These are phyloP conservation scores for Catotricha subobsoleta DNA, from an alignment of 2,888 invertebrate species.

Conservation along the genomic window DNA sequence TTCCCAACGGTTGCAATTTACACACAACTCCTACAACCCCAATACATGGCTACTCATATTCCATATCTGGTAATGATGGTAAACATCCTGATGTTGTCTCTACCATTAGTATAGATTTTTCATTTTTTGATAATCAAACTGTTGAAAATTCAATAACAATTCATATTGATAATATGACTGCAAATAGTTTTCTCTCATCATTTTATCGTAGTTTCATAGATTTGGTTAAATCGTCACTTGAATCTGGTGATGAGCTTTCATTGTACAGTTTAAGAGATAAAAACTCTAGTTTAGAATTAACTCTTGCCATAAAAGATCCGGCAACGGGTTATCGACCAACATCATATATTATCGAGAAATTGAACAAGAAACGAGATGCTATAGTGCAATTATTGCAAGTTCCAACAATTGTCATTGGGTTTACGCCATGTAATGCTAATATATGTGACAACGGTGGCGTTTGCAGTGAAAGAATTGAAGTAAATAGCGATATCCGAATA, in stretches of 20 bases:
- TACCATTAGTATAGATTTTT: constrained; percentile 65
- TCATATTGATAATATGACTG: constrained; percentile 52
- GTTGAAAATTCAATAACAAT: constrained; percentile 69
- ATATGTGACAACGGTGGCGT: constrained; percentile 63
- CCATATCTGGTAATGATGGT: constrained; percentile 78
- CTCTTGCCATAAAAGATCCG: constrained; percentile 43
- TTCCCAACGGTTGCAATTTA: constrained; percentile 55
- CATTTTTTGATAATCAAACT: constrained; percentile 61
- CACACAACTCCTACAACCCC: constrained; percentile 54
- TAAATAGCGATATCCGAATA: constrained; percentile 51
- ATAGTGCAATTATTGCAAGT: constrained; percentile 44
- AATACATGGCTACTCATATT: constrained; percentile 55
- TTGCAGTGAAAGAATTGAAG: constrained; percentile 52
- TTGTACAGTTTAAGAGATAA: constrained; percentile 56
- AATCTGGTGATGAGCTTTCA: constrained; percentile 42
- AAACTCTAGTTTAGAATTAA: constrained; percentile 42
- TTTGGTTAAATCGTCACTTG: constrained; percentile 46
- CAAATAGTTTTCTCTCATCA: constrained; percentile 55
- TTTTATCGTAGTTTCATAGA: constrained; percentile 59
- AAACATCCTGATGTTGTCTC: constrained; percentile 74
- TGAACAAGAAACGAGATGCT: constrained; percentile 45
- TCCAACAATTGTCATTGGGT: constrained; percentile 45
- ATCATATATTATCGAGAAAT: constrained; percentile 42
- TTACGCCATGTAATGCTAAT: constrained; percentile 53
- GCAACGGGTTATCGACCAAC: constrained; percentile 42